Conservation (phyloP, 2,797 vertebrate species). For the Tachyglossus aculeatus region DNA sequence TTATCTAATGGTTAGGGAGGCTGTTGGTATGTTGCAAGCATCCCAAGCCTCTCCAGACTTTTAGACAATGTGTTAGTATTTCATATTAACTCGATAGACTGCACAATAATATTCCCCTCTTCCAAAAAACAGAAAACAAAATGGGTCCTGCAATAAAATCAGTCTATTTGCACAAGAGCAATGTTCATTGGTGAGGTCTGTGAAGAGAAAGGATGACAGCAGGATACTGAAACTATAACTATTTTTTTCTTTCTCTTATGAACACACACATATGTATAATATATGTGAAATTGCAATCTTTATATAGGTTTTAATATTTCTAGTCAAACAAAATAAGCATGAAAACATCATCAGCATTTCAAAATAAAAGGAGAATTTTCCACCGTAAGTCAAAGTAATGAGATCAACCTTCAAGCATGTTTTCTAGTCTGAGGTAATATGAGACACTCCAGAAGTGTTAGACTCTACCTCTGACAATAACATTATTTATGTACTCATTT, state of each 20-base stretch:
- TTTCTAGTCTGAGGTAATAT: conserved; percentile 35
- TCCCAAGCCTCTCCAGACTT: no score
- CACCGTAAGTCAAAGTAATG: conserved; percentile 19
- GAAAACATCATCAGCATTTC: background rate
- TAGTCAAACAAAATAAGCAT: background rate
- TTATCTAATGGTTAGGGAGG: no score
- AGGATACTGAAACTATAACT: no score
- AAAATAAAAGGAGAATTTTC: conserved; percentile 37
- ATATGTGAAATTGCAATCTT: background rate
- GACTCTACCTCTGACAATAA: background rate
- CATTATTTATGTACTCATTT: conserved; percentile 10
- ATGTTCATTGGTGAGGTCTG: no score
- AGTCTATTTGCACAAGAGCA: no score
- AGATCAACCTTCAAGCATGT: conserved; percentile 13
- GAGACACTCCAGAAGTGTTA: background rate
- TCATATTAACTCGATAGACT: no score
- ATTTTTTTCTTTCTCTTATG: background rate
- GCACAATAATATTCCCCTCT: no score
- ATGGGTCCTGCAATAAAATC: no score
- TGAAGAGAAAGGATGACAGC: no score
- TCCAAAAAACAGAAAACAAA: no score
- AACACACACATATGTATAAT: background rate
- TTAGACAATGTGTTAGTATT: no score
- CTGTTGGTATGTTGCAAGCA: no score
- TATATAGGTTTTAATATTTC: background rate